phyloP scores from a whole-genome alignment of 1,140 invertebrate genomes.

The Leptinotarsa lineolata region DNA sequence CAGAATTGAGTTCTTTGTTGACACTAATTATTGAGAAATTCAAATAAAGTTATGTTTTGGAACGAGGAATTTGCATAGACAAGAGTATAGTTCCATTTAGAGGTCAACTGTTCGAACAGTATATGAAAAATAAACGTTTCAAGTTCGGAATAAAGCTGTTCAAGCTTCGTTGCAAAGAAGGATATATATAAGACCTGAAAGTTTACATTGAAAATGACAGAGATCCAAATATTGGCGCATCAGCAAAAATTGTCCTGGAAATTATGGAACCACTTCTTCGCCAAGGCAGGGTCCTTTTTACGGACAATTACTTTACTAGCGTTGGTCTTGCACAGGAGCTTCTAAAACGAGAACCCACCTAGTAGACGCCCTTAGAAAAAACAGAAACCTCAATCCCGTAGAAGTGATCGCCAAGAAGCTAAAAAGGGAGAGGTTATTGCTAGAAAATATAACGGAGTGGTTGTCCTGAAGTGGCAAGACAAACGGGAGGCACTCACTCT shows the following conservation, averaged over 20 bases:
- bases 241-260: no score
- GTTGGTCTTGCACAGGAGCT: conserved; percentile 51
- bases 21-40: conserved; percentile 7
- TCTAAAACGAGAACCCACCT: conserved; percentile 57
- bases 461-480: conserved; percentile 56
- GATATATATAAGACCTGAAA: no score
- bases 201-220: no score
- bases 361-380: conserved; percentile 55
- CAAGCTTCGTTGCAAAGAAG: no score
- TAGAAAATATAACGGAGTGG: conserved; percentile 52
- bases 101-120: no score
- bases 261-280: conserved; percentile 17
- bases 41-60: conserved; percentile 8
- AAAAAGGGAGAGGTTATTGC: conserved; percentile 50
- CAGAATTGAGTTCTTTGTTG: conserved; percentile 22
- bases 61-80: conserved; percentile 6
- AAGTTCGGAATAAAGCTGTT: conserved; percentile 15
- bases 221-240: not conserved
- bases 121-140: no score
- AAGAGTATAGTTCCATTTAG: conserved; percentile 52
- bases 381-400: conserved; percentile 51
- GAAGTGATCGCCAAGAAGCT: conserved; percentile 51
- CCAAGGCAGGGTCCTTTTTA: conserved; percentile 36
- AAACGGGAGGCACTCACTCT: conserved; percentile 55
- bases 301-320: conserved; percentile 54